These are phyloP conservation scores for Camponotus floridanus DNA, from an alignment of 1,140 invertebrate genomes.

Conservation along the genomic window DNA sequence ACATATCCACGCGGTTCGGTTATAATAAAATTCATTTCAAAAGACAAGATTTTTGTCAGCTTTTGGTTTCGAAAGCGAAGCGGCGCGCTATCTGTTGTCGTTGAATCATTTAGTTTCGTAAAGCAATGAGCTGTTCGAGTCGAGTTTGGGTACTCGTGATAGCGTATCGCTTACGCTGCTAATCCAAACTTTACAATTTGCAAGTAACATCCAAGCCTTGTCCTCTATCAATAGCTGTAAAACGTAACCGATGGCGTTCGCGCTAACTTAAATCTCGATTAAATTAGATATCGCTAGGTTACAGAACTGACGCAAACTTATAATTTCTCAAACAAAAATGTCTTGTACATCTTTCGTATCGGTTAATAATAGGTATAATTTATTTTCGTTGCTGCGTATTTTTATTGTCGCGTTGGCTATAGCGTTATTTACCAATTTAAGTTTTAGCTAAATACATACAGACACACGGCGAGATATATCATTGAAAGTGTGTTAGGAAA, in stretches of 20 bases:
- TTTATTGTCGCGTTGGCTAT: conserved; percentile 40
- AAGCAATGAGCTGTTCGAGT: conserved; percentile 26
- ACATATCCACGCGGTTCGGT: conserved; percentile 40
- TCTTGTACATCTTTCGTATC: conserved; percentile 22
- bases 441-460: conserved; percentile 31
- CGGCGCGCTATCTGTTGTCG: not conserved
- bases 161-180: conserved; percentile 5
- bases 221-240: conserved; percentile 8
- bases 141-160: conserved; percentile 19
- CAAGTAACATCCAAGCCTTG: conserved; percentile 34
- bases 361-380: conserved; percentile 52
- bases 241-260: conserved; percentile 13
- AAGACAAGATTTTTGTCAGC: not conserved
- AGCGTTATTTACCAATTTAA: conserved; percentile 57
- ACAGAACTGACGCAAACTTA: conserved; percentile 43
- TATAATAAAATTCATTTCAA: conserved; percentile 50
- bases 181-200: conserved; percentile 31
- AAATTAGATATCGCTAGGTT: conserved; percentile 39
- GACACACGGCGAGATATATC: not conserved
- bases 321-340: conserved; percentile 36
- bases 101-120: conserved; percentile 35
- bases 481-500: conserved; percentile 36
- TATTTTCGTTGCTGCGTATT: conserved; percentile 44
- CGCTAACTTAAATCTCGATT: conserved; percentile 40
- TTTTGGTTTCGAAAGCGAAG: conserved; percentile 21